Base-by-base conservation (phyloP, 2,888 invertebrate genomes). In the Aphelenchoides bicaudatus region DNA sequence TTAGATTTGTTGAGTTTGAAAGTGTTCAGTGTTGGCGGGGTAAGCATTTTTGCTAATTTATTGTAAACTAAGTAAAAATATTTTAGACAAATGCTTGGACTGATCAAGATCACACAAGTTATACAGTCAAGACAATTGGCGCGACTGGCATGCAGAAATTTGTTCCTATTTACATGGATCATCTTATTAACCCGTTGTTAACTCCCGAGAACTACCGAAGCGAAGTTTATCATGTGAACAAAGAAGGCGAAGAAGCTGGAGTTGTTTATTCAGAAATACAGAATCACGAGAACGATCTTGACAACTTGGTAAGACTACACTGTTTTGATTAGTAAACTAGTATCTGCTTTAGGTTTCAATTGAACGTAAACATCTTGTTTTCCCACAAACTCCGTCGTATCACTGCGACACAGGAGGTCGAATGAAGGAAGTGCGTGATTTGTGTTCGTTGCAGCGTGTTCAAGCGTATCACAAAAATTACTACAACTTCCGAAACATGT, bases 231-330 rank as follows among this genome's bases (percentile, higher is more conserved):
- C 91, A 92, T 79, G 84, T 92, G 62, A 89, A 88, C 72, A 88
- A 87, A 0, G 86, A 88, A 60, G 92, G 91, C 0, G 87, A 88
- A 66, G 88, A 93, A 83, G 90, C 88, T 10, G 93, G 93, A 19
- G 90, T 92, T 13, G 91, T 92, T n/a, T 92, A 92, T 80, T 90
- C 89, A 80, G 92, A 93, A 83, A 91, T 91, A 88, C 91, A 77
- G 60, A 74, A 73, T 57, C 63, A 71, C 51, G 76, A 77, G 53
- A 62, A 65, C 2, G 77, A 75, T 31, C 72, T 78, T 74, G 74
- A 78, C n/a, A 58, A 59, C n/a, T 68, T 77, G 34, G 67, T 77
- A 56, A 61, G 68, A 52, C 51, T 56, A 19, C 52, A 30, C 34
- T 19, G 63, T 1, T 56, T 53, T 46, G 55, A 65, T 16, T 23